These are phyloP conservation scores for Nasua narica DNA, from an alignment of 2,797 vertebrate species.

Conservation along the genomic window DNA sequence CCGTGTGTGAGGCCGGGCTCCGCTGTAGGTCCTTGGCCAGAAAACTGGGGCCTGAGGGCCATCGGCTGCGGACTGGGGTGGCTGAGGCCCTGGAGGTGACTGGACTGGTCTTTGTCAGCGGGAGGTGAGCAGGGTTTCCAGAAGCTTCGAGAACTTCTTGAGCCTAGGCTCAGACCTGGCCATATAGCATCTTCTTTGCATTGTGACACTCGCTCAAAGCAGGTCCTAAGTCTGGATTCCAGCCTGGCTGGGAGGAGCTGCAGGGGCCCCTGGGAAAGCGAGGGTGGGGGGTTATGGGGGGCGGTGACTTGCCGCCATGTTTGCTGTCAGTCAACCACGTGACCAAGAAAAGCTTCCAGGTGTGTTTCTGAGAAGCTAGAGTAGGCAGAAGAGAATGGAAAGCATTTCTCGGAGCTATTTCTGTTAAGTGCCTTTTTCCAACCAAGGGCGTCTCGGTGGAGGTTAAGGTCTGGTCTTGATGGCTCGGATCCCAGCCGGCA, in stretches of 20 bases:
- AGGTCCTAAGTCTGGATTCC: neutral
- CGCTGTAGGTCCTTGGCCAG: neutral
- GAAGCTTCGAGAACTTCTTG: neutral
- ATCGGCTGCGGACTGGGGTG: neutral
- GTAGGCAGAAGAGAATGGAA: neutral
- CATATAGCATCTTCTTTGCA: neutral
- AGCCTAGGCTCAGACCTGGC: neutral
- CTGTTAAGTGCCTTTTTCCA: neutral
- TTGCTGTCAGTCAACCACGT: neutral
- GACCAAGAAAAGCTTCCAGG: neutral
- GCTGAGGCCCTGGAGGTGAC: neutral
- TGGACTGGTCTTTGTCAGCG: neutral
- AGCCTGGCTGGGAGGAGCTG: neutral
- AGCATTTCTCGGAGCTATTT: neutral
- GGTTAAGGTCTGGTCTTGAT: neutral
- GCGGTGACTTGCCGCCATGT: neutral
- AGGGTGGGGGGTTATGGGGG: no score
- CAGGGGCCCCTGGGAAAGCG: no score
- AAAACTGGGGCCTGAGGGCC: neutral
- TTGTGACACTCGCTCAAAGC: no score
- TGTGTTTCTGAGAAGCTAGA: neutral
- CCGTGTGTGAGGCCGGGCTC: neutral
- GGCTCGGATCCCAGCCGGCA: neutral
- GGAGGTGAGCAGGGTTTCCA: neutral
- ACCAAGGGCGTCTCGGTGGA: neutral